Base-by-base conservation (phyloP, 2,797 vertebrate species). In the Smutsia temminckii region DNA sequence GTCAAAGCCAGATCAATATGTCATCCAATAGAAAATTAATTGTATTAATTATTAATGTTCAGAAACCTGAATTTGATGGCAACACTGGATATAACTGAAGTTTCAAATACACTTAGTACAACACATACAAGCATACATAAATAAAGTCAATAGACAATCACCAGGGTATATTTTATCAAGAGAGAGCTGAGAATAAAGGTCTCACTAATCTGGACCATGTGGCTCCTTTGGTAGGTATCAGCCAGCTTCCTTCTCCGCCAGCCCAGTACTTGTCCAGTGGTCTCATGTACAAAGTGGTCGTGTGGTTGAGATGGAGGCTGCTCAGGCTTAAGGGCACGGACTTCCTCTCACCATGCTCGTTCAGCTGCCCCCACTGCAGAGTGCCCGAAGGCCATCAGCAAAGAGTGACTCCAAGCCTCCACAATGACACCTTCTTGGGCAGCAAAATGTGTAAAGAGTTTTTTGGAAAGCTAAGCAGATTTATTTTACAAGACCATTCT, bases 11-110 rank as follows among this genome's bases (percentile, higher is more conserved):
- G 5, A 34, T 55, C 16, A 25, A 49, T 68, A 68, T 90, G 53
- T 64, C 66, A 93, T 42, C 53, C n/a, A 83, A 79, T 25, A 77
- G n/a, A 78, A 78, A 86, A 77, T 81, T 92, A 81, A 32, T 66
- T 85, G 34, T 53, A 40, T 85, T 83, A 68, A 64, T 57, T 78
- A 55, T 37, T 64, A 86, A 59, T 29, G 34, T 23, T 49, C 74
- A 72, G 88, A 77, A 93, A 53, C 23, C 14, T 46, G 16, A 85
- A 69, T 71, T 40, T 89, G 53, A 92, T 57, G 34, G 8, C 34
- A 78, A 6, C 46, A 34, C 4, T 80, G 5, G 12, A 79, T 42
- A 78, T 13, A 57, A 17, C 20, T 17, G 55, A 95, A 91, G 20
- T 49, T 89, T 92, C 59, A 61, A 61, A 79, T 46, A 25, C 42